Evolutionary conservation across 2,797 vertebrate species (phyloP).

Genomic region (Rachycentron canadum): DNA sequence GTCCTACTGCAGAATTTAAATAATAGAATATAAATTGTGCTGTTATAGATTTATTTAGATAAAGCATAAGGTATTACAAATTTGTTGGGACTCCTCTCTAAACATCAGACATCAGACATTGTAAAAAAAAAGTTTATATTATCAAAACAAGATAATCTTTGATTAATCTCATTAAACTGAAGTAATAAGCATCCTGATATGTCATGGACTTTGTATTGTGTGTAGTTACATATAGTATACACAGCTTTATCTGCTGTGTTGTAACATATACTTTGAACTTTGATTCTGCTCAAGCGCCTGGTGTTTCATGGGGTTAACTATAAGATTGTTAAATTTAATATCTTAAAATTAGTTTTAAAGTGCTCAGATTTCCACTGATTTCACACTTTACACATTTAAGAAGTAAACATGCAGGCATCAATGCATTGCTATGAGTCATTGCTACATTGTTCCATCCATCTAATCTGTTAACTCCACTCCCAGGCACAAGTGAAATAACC

Average conservation of each 20-base stretch:
- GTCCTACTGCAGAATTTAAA: not conserved
- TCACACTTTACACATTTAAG: not conserved
- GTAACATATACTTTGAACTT: conserved; percentile 79
- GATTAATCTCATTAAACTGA: conserved; percentile 9
- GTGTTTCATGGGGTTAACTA: not conserved
- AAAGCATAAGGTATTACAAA: not conserved
- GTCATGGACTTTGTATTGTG: conserved; percentile 69
- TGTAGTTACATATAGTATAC: conserved; percentile 23
- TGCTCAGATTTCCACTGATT: not conserved
- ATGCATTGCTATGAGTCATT: conserved; percentile 2
- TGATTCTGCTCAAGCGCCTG: conserved; percentile 44
- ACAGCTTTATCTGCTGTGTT: conserved; percentile 67
- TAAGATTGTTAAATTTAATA: not conserved
- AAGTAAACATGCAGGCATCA: not conserved
- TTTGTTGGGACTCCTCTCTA: not conserved
- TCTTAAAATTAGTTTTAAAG: not conserved
- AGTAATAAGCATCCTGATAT: conserved; percentile 2
- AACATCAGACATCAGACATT: not conserved
- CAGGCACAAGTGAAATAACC: not conserved
- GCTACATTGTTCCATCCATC: not conserved
- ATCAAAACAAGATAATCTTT: conserved; percentile 19
- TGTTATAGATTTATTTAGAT: not conserved
- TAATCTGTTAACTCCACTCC: conserved; percentile 28
- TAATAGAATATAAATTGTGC: not conserved
- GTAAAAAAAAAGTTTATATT: not conserved